phyloP scores from a whole-genome alignment of 2,888 invertebrate genomes.

The Beris morrisii region DNA sequence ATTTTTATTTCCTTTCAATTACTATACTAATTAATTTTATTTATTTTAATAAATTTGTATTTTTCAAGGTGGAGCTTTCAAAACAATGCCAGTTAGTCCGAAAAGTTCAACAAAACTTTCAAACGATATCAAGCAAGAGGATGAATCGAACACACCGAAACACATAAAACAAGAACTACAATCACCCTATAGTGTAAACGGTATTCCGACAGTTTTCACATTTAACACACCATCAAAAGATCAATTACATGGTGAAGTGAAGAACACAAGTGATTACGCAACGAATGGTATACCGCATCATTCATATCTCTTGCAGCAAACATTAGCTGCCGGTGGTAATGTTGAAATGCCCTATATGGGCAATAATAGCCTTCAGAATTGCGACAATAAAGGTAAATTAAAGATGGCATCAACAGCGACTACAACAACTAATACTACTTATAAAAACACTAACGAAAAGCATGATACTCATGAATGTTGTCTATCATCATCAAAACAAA shows the following conservation, averaged over 20 bases:
- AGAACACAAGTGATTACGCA: slow-evolving; percentile 21
- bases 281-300: slow-evolving; percentile 25
- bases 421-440: slow-evolving; percentile 6
- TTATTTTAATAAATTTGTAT: background rate
- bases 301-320: slow-evolving; percentile 21
- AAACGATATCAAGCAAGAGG: slow-evolving; percentile 37
- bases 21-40: background rate
- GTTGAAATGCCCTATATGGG: slow-evolving; percentile 5
- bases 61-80: slow-evolving; percentile 78
- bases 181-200: slow-evolving; percentile 51
- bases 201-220: slow-evolving; percentile 48
- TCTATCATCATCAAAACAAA: slow-evolving; percentile 20
- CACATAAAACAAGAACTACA: slow-evolving; percentile 53
- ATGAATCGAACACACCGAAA: slow-evolving; percentile 37
- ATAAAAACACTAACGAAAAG: slow-evolving; percentile 25
- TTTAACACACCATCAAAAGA: slow-evolving; percentile 52
- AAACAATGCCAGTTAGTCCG: slow-evolving; percentile 74
- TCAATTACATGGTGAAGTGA: slow-evolving; percentile 25
- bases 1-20: no score
- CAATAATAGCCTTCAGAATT: slow-evolving; percentile 18
- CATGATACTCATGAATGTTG: slow-evolving; percentile 23
- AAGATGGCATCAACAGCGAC: background rate
- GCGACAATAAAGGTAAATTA: slow-evolving; percentile 21
- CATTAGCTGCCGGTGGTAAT: slow-evolving; percentile 15
- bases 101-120: slow-evolving; percentile 53